These are phyloP conservation scores for Valencia hispanica DNA, from an alignment of 2,797 vertebrate species.

Conservation along the genomic window DNA sequence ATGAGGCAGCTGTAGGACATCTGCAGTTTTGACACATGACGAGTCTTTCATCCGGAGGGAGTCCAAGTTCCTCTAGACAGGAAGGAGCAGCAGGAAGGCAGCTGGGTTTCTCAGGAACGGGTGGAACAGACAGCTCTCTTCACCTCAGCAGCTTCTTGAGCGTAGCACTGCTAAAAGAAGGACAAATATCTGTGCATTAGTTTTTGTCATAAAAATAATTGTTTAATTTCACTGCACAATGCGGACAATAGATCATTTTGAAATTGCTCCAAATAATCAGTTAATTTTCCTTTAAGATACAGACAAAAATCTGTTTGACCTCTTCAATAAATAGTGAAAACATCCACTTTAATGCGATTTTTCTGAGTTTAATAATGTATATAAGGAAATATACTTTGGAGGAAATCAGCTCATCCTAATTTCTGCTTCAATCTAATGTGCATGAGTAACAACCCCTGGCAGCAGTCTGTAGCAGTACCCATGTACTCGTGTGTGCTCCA, in stretches of 20 bases:
- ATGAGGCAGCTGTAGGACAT: slow-evolving; percentile 50
- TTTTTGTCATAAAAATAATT: not conserved
- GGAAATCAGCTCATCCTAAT: not conserved
- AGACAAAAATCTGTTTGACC: not conserved
- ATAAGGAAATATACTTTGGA: not conserved
- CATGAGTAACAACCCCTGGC: no score
- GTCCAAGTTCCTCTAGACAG: slow-evolving; percentile 50
- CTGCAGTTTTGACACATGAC: slow-evolving; percentile 69
- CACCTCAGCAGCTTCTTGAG: slow-evolving; percentile 37
- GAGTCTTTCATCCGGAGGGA: slow-evolving; percentile 60
- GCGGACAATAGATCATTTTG: not conserved
- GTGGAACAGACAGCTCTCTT: slow-evolving; percentile 12
- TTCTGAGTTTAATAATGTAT: not conserved
- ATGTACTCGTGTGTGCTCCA: not conserved
- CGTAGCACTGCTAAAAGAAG: slow-evolving; percentile 43
- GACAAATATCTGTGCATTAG: slow-evolving; percentile 28
- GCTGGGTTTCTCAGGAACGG: slow-evolving; percentile 6
- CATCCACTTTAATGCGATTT: not conserved
- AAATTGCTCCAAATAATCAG: not conserved
- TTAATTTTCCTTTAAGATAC: not conserved
- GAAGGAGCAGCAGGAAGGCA: slow-evolving; percentile 3
- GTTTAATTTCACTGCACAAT: slow-evolving; percentile 8
- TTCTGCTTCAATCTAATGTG: not conserved
- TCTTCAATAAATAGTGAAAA: not conserved
- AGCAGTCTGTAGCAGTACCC: not conserved